Evolutionary conservation across 2,888 invertebrate species (phyloP), one percentile per base, ranked within the genome.

Genomic region (Trichopria drosophilae): DNA sequence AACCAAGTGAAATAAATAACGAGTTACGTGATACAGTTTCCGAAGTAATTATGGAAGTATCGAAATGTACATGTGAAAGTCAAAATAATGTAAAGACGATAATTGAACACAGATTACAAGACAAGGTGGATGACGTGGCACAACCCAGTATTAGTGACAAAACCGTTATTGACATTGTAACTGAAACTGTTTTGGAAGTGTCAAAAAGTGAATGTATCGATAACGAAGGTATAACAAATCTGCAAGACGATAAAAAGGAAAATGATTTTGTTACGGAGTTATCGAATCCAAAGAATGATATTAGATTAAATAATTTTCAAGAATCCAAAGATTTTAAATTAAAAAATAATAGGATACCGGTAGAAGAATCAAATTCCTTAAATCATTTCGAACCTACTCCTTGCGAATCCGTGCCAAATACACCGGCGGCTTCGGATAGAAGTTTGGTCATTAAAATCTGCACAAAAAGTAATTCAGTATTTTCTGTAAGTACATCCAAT

Each of bases 261-360:
- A 57, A 58, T 6, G 51, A 58, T 12, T 15, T 40, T n/a, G 45
- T 45, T n/a, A n/a, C n/a, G n/a, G 16, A 59, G 44, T 54, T 52
- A 31, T 46, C 51, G 4, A 48, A 53, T 34, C 53, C 52, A 31
- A 57, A 57, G 44, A 46, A 42, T 23, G 53, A 58, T 39, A 46
- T 42, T 34, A 57, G 48, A 53, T 55, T 50, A 28, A 56, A 46
- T 1, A 50, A 57, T 18, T 12, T 45, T 28, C 35, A 40, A 26
- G 55, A 62, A 34, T 19, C 20, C 19, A 57, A 63, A 22, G 63
- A 63, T 23, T 48, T 49, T 19, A 32, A 18, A 23, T 23, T 19
- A 7, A 56, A 57, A 28, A 45, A 58, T 20, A 48, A 56, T 22
- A 37, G 36, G n/a, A 74, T 84, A 85, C 58, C 86, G 84, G 61